Base-by-base conservation (phyloP, 1,140 invertebrate species). In the Listronotus oregonensis region DNA sequence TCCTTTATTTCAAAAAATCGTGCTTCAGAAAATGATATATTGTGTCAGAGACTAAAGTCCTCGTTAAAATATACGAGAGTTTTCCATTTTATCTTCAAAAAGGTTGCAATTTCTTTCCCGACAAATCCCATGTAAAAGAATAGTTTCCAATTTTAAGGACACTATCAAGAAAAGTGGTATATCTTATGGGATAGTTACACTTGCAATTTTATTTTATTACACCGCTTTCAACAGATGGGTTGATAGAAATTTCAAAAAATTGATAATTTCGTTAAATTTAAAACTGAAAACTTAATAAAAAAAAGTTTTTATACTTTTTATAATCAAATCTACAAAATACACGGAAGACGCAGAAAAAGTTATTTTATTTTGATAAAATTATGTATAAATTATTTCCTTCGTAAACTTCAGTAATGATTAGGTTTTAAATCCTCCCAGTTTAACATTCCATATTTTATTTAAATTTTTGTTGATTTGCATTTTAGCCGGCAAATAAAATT, bases 21-120 rank as follows among this genome's bases (percentile, higher is more conserved):
- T 47, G 54, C 63, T 43, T 58, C 39, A 46, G 64, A 55, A 66
- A 66, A 66, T 66, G 64, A 66, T 66, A 66, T 66, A 66, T 66
- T 66, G 56, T 43, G 44, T 66, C 64, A 59, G 34, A 50, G 50
- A 57, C 56, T 66, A 66, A 66, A 66, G 64, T 66, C 64, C 64
- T 64, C 46, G 64, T 66, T 66, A 66, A 66, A 66, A 66, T 66
- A 66, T 66, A 66, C 64, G 64, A 55, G 64, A 66, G 57, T 66
- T 66, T 66, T 66, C 64, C 57, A 66, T 66, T 66, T 66, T 66
- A 66, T 66, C 64, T 66, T 66, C 40, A 58, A 50, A 58, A 58
- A 65, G 63, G 50, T 54, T 66, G 56, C 52, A 66, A 66, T 66
- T 66, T 59, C 64, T 60, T 60, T 59, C 43, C 64, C 17, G 50